These are phyloP conservation scores for Bucorvus abyssinicus DNA, from an alignment of 2,797 vertebrate species.

Conservation along the genomic window DNA sequence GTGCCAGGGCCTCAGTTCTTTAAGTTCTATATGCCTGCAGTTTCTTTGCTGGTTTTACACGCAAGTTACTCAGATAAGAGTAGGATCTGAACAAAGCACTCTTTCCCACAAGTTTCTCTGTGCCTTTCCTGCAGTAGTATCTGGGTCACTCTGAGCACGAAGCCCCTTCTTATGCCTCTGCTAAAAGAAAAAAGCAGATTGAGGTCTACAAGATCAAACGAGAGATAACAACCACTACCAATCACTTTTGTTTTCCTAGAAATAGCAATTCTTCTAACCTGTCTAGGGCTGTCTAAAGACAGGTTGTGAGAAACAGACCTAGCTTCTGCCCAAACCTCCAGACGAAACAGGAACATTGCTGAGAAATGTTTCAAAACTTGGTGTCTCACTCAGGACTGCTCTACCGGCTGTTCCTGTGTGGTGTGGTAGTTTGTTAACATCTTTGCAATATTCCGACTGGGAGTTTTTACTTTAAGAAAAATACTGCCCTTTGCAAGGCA, in stretches of 20 bases:
- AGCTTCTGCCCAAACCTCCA: neutral
- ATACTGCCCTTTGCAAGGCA: neutral
- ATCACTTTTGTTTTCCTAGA: conserved; percentile 2
- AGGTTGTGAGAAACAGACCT: neutral
- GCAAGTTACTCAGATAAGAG: neutral
- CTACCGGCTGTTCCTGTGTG: neutral
- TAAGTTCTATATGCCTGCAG: neutral
- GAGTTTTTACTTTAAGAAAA: neutral
- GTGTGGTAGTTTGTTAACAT: neutral
- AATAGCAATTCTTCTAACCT: neutral
- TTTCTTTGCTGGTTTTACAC: neutral
- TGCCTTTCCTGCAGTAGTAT: neutral
- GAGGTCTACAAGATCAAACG: neutral
- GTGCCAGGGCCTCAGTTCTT: neutral
- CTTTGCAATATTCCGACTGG: neutral
- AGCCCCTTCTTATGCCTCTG: neutral
- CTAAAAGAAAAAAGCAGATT: neutral
- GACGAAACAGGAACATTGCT: neutral
- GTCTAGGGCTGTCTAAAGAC: neutral
- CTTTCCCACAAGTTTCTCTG: neutral
- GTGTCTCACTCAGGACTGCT: neutral
- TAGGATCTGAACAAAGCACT: neutral
- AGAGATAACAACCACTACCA: neutral
- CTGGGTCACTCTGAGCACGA: neutral
- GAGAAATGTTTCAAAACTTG: neutral